phyloP scores from a whole-genome alignment of 2,797 vertebrate genomes.

The Cetoscarus ocellatus region DNA sequence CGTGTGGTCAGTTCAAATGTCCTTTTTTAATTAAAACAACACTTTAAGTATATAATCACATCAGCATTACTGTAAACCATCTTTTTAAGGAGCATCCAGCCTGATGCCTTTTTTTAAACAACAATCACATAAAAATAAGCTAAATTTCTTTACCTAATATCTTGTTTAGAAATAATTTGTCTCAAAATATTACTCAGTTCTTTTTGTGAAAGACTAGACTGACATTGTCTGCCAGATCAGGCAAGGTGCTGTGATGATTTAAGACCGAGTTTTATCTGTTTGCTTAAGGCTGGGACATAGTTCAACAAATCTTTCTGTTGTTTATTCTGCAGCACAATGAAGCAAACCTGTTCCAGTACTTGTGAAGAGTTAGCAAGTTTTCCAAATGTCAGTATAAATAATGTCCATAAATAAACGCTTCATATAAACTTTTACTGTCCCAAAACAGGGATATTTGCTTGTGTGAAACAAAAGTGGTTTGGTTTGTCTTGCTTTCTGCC shows the following conservation, averaged over 20 bases:
- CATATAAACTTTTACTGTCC: not conserved
- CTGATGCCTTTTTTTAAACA: no score
- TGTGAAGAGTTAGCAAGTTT: not conserved
- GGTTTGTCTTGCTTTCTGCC: not conserved
- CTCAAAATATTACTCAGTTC: no score
- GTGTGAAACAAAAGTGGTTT: not conserved
- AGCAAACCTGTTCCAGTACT: not conserved
- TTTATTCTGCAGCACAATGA: not conserved
- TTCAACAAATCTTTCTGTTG: not conserved
- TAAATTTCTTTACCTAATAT: no score
- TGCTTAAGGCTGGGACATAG: constrained; percentile 1
- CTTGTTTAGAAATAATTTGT: no score
- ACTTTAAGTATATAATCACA: no score
- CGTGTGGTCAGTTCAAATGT: no score
- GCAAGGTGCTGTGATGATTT: not conserved
- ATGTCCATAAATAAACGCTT: not conserved
- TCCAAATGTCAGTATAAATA: not conserved
- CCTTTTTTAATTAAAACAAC: no score
- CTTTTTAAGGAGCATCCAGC: no score
- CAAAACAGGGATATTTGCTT: not conserved
- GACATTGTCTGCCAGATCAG: not conserved
- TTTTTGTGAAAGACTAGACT: not conserved
- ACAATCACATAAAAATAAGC: no score
- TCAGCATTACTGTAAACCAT: no score
- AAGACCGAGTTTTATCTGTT: not conserved